Conservation (phyloP, 2,888 invertebrate genomes). For the Chesias legatella region DNA sequence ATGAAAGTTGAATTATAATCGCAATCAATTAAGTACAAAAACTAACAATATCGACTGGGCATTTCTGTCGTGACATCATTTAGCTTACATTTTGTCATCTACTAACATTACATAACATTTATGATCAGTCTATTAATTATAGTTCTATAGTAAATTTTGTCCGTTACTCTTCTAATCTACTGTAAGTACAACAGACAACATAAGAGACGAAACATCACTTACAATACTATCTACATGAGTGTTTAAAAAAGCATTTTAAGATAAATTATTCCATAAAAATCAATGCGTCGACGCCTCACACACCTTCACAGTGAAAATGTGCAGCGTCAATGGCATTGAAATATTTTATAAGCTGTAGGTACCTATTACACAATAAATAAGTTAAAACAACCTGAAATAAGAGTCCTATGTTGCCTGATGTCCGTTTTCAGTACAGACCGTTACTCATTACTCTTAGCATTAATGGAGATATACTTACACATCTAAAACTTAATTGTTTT, state of each 20-base stretch:
- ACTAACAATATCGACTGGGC: conserved; percentile 37
- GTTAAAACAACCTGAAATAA: conserved; percentile 64
- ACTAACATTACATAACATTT: conserved; percentile 80
- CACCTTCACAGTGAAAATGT: conserved; percentile 38
- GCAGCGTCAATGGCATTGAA: conserved; percentile 33
- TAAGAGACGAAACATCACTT: conserved; percentile 58
- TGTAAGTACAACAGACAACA: conserved; percentile 69
- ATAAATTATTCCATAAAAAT: conserved; percentile 58
- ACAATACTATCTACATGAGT: conserved; percentile 61
- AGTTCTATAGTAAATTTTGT: conserved; percentile 77
- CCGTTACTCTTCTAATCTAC: conserved; percentile 71
- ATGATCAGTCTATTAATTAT: conserved; percentile 77
- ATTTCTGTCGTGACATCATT: conserved; percentile 67
- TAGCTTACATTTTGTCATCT: conserved; percentile 75
- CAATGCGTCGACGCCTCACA: conserved; percentile 38
- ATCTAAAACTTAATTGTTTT: conserved; percentile 74
- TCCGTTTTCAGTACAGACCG: conserved; percentile 62
- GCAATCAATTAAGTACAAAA: conserved; percentile 76
- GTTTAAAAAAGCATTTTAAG: conserved; percentile 62
- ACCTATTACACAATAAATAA: conserved; percentile 71
- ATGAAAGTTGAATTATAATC: conserved; percentile 62
- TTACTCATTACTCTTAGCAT: conserved; percentile 62
- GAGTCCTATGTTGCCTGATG: conserved; percentile 71
- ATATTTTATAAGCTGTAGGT: conserved; percentile 39
- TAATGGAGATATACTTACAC: conserved; percentile 77